Evolutionary conservation across 2,888 invertebrate species (phyloP).

Genomic region (Erebia ligea): DNA sequence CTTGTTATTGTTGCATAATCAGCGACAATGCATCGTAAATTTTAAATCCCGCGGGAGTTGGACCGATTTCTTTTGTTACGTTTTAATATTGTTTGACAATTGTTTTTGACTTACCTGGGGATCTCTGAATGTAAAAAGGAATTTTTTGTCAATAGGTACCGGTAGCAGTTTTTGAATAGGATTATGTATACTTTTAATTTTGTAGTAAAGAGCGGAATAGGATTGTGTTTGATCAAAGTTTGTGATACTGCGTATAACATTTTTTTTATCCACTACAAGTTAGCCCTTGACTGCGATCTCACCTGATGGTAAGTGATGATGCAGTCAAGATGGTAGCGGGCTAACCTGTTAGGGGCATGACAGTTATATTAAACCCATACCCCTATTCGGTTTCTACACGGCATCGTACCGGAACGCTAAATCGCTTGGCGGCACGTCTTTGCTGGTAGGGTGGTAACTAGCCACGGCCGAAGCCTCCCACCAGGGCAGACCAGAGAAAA

Average conservation of each 20-base stretch:
- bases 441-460: no score
- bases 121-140: slow-evolving; percentile 20
- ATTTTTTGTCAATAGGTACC: slow-evolving; percentile 14
- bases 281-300: no score
- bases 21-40: slow-evolving; percentile 71
- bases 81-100: slow-evolving; percentile 48
- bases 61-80: slow-evolving; percentile 60
- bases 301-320: no score
- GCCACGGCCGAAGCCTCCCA: no score
- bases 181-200: slow-evolving; percentile 3
- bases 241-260: not conserved
- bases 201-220: not conserved
- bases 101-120: slow-evolving; percentile 62
- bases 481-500: no score
- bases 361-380: no score
- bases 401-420: no score
- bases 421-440: no score
- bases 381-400: no score
- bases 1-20: slow-evolving; percentile 60
- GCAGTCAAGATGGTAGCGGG: no score
- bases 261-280: no score
- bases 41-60: slow-evolving; percentile 53
- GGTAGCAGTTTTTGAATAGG: slow-evolving; percentile 24
- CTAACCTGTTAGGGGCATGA: no score
- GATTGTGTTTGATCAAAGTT: not conserved